Conservation (phyloP, 2,797 vertebrate genomes). For the Carcharodon carcharias region DNA sequence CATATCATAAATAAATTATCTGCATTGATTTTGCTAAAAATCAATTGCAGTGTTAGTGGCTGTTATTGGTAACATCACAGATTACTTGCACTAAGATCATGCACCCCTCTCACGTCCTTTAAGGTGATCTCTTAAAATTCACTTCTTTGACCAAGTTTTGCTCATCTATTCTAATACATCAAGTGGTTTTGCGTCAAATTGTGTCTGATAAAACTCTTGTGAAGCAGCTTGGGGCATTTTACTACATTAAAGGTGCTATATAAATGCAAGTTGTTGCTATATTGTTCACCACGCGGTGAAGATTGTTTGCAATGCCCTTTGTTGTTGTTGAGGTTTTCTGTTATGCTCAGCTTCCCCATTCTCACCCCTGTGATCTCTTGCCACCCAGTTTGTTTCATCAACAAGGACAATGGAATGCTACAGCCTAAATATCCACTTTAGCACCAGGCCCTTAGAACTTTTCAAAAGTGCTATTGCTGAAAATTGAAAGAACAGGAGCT, state of each 20-base stretch:
- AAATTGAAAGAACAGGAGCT: too few relatives aligned
- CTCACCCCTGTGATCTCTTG: background rate
- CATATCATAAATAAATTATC: background rate
- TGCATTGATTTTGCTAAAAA: background rate
- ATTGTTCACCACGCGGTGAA: background rate
- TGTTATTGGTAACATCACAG: background rate
- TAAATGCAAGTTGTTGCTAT: background rate
- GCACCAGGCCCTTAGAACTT: background rate
- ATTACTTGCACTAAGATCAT: background rate
- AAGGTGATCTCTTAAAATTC: background rate
- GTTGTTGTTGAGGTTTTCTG: background rate
- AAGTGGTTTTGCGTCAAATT: background rate
- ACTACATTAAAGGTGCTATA: background rate
- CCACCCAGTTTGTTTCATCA: too few relatives aligned
- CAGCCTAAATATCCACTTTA: background rate
- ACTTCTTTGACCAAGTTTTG: background rate
- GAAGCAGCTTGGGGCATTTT: background rate
- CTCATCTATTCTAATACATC: background rate
- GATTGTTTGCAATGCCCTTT: background rate
- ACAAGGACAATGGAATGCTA: background rate
- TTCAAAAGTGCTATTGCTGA: background rate
- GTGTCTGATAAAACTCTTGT: background rate
- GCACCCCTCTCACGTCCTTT: background rate
- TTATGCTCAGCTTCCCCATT: background rate
- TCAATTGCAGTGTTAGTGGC: background rate